Base-by-base conservation (phyloP, 2,888 invertebrate species). In the Dasypolia templi region DNA sequence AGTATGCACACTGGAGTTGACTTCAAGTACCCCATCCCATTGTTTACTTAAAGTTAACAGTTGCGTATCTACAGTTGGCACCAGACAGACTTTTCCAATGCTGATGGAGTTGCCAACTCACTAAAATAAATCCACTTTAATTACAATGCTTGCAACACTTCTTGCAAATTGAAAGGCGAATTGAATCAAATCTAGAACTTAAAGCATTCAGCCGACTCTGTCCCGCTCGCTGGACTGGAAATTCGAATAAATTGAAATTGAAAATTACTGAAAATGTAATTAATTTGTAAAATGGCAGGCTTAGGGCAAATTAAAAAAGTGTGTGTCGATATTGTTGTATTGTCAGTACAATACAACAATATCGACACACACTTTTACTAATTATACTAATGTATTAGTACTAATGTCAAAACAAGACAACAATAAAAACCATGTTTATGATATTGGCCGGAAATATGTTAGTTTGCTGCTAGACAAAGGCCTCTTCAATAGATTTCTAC, bases 61-160 rank as follows among this genome's bases (percentile, higher is more conserved):
- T 32, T 22, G 32, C 29, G 62, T 39, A 46, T 49, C 53, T 79
- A 59, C 72, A 76, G 72, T 79, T 64, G 63, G 53, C 81, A 70
- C 65, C 62, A 46, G 49, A 12, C 70, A 58, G 56, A 71, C 77
- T 63, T 72, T 72, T 66, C 56, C 73, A 62, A 65, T 49, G 26
- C 56, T 49, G 51, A 69, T 32, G 42, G 46, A 75, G 64, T 75
- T 83, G 70, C 79, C 64, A 82, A 79, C 74, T 76, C 42, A 61
- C 46, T 74, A 65, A 71, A 82, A 71, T 65, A 22, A 78, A 74
- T 81, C 65, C 58, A 65, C 56, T 81, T 81, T 83, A 71, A 83
- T 81, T 81, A 79, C 75, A 79, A 83, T 83, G 75, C 82, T 83
- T 83, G 79, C 79, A 83, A 63, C 75, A 74, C 65, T 82, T 69